Evolutionary conservation across 2,888 invertebrate species (phyloP).

Genomic region (Drosophila nigricruria): DNA sequence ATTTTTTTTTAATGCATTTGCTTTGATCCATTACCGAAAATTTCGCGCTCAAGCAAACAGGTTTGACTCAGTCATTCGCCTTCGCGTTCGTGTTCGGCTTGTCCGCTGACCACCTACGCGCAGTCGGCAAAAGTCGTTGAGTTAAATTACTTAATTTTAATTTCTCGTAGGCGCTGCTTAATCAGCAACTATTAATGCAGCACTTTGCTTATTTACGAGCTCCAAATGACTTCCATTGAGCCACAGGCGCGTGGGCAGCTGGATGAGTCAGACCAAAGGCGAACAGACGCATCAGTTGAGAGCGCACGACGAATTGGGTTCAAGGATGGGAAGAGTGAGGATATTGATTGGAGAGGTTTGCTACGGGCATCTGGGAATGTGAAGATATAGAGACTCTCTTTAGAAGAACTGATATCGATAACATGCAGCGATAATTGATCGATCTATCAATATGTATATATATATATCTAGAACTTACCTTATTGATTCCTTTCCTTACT

Average conservation of each 20-base stretch:
- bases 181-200: slow-evolving; percentile 85
- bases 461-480: not conserved
- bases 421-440: not conserved
- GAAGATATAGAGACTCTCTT: not conserved
- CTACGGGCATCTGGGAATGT: not conserved
- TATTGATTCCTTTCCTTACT: not conserved
- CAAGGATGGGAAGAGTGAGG: not conserved
- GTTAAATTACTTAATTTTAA: slow-evolving; percentile 76
- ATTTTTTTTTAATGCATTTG: not conserved
- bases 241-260: slow-evolving; percentile 21
- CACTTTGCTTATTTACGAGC: slow-evolving; percentile 84
- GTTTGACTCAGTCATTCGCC: not conserved
- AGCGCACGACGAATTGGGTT: not conserved
- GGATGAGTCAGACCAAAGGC: slow-evolving; percentile 40
- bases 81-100: not conserved
- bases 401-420: not conserved
- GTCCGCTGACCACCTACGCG: slow-evolving; percentile 40
- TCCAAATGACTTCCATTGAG: slow-evolving; percentile 81
- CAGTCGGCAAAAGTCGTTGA: slow-evolving; percentile 26
- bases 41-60: not conserved
- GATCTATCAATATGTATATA: not conserved
- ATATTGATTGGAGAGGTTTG: not conserved
- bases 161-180: slow-evolving; percentile 82
- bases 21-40: slow-evolving; percentile 10
- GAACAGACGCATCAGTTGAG: not conserved